Percentiles rank a stretch among this genome's conserved stretches.
phyloP scores from a whole-genome alignment of 2,113 vertebrate genomes.

The human (Homo sapiens) region DNA sequence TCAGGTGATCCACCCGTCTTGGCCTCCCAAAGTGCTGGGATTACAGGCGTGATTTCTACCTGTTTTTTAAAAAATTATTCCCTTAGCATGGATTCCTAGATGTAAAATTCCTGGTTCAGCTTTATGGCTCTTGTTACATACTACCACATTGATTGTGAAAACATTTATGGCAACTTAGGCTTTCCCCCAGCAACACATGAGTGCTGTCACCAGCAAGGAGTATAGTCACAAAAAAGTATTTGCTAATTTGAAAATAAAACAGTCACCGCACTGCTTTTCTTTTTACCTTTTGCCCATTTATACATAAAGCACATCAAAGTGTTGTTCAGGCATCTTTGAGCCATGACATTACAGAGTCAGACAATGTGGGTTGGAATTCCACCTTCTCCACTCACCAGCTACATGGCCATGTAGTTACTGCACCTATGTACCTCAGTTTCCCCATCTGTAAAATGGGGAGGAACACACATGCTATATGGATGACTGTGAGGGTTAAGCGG shows the following conservation, averaged over 20 bases:
- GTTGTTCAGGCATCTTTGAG: accelerated
- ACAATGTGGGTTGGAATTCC: accelerated
- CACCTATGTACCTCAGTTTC: neutral
- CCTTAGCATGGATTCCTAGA: neutral
- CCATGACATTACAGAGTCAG: accelerated
- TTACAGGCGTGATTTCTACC: neutral
- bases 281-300: neutral
- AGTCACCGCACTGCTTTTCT: accelerated
- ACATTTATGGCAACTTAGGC: neutral
- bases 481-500: accelerated
- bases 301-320: accelerated
- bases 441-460: accelerated
- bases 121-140: accelerated
- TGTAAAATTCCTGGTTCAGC: neutral
- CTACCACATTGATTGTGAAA: neutral
- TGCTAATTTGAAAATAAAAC: neutral
- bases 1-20: too few relatives aligned
- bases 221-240: neutral
- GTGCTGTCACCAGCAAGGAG: neutral
- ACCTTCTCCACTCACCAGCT: neutral
- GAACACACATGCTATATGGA: accelerated
- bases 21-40: too few relatives aligned
- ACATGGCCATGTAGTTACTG: accelerated
- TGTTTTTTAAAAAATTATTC: neutral
- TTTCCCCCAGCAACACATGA: neutral